These are phyloP conservation scores for Orussus abietinus DNA, from an alignment of 1,140 invertebrate genomes.

Conservation along the genomic window DNA sequence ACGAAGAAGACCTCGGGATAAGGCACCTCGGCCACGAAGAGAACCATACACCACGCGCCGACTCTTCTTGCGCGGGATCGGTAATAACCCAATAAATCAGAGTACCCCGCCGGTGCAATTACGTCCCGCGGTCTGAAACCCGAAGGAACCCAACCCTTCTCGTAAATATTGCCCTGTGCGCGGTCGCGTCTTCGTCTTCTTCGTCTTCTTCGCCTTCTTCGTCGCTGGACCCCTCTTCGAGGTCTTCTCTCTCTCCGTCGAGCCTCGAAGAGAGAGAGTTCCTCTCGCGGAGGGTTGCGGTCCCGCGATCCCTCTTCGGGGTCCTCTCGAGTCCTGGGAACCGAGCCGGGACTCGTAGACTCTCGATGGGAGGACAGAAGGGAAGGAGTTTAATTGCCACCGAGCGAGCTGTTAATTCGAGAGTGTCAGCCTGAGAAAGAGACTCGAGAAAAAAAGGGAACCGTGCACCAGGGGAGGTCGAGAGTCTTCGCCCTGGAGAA, in stretches of 20 bases:
- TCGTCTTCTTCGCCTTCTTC: constrained; percentile 2
- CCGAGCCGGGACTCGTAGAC: too few relatives aligned
- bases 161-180: constrained; percentile 44
- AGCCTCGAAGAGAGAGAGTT: too few relatives aligned
- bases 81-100: constrained; percentile 52
- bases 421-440: constrained; percentile 42
- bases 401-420: constrained; percentile 44
- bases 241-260: too few relatives aligned
- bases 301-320: too few relatives aligned
- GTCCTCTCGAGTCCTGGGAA: too few relatives aligned
- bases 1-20: too few relatives aligned
- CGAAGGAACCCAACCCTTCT: constrained; percentile 40
- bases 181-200: constrained; percentile 12
- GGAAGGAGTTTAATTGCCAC: constrained; percentile 45
- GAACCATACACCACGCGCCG: constrained; percentile 32
- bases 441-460: constrained; percentile 22
- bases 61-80: constrained; percentile 36
- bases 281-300: too few relatives aligned
- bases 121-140: constrained; percentile 32
- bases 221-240: too few relatives aligned
- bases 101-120: constrained; percentile 42
- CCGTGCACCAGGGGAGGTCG: too few relatives aligned
- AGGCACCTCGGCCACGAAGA: constrained; percentile 15
- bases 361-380: too few relatives aligned
- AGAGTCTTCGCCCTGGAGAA: too few relatives aligned